Base-by-base conservation (phyloP, 1,140 invertebrate species). In the Drosophila bipectinata region DNA sequence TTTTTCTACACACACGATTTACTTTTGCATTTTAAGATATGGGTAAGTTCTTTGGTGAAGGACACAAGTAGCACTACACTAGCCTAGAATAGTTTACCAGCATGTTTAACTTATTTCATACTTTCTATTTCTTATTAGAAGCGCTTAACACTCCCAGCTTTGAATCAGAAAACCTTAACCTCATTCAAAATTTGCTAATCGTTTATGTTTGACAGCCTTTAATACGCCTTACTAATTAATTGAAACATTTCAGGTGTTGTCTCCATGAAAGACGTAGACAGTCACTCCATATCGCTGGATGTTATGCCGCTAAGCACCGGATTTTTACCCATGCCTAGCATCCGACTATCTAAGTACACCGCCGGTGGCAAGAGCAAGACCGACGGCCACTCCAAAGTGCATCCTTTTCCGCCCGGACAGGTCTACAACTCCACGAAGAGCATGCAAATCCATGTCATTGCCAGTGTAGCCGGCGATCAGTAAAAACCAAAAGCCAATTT, bases 281-380 rank as follows among this genome's bases (percentile, higher is more conserved):
- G 94, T 53, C 96, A 97, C 91, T 94, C 93, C 52, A 96, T 98
- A 45, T 94, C 94, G 1, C 92, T 99, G 59, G 97, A 98, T 82
- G 96, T 98, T 10, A 97, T 98, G 96, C 98, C 98, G 24, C 92
- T 99, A 26, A 95, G 95, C 4, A 96, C 96, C 60, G 98, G 98
- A 21, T 97, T 96, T 91, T 93, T 98, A 47, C 97, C 97, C 7
- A 93, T 98, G 56, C 98, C 98, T 5, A 93, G 95, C 57, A 96
- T 99, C 58, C 93, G 97, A 62, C 92, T 99, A n/a, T 98, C 97
- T 5, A 97, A 97, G 79, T 98, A 98, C 92, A 97, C 97, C 78
- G 96, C 96, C 14, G 96, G 96, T 12, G 95, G 95, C 55, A 94
- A 94, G 66, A 90, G 57, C 63, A 77, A 92, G 45, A 94, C 93